Evolutionary conservation across 2,888 invertebrate genomes (phyloP), one percentile per base, ranked within the genome.

Genomic region (Tortricodes alternella): DNA sequence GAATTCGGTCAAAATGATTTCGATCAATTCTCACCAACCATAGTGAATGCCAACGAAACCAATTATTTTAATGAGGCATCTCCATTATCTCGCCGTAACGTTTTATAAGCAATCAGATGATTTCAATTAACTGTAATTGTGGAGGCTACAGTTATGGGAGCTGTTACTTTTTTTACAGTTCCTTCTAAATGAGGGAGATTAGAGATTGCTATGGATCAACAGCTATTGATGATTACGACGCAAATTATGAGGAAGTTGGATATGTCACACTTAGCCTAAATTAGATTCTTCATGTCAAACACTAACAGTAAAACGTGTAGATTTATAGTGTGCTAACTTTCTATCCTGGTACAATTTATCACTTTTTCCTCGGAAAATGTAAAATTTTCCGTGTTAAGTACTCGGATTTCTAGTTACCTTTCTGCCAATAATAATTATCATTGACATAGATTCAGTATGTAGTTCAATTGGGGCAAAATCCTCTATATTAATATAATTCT

Each of bases 41-140:
- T 4, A 21, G 21, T 3, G 21, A 5, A 13, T 34, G 6, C n/a
- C 15, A 38, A 7, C 21, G 3, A 41, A 41, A 15, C 15, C 16
- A 41, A 41, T 41, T 41, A 41, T 24, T 15, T 9, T 41, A 24
- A 41, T 15, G 24, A 24, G 41, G 15, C 41, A 41, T 29, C 29
- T 11, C 29, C 29, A 29, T 41, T 41, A 41, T 16, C 15, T 16
- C 1, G 24, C 24, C 9, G n/a, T 71, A 68, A 64, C 62, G 70
- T 85, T 87, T 86, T 87, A 86, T 80, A 84, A 74, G 80, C 83
- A 78, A 82, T 82, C 78, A 71, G 74, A 84, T 85, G 83, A 85
- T 88, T 86, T 85, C 85, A 85, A 86, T 88, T 86, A 86, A 74
- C 65, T 75, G 64, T 85, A 84, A 87, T 85, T 82, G 80, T 68